A percentile compares a stretch with the other conserved stretches of the same genome.
Evolutionary conservation across 2,888 invertebrate species (phyloP).

Genomic region (Cotesia congregata): DNA sequence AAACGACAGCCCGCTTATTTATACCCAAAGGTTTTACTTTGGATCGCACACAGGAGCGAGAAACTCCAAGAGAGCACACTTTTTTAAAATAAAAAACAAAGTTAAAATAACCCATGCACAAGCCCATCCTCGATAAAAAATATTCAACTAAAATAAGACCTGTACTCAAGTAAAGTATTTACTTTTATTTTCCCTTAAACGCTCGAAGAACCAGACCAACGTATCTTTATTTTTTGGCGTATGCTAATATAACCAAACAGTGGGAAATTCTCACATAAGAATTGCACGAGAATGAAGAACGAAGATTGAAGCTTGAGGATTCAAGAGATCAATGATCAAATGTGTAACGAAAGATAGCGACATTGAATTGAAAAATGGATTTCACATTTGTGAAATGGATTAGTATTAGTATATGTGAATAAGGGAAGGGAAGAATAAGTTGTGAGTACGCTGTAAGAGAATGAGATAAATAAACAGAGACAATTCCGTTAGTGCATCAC

Average conservation of each 20-base stretch:
- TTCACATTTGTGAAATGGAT: slow-evolving; percentile 31
- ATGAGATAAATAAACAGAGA: slow-evolving; percentile 34
- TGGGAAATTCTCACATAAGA: neutral
- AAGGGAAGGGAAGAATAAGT: slow-evolving; percentile 18
- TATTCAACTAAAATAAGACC: no score
- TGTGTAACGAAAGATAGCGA: slow-evolving; percentile 43
- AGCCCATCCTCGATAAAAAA: no score
- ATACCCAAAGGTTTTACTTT: slow-evolving; percentile 65
- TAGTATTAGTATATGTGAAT: slow-evolving; percentile 42
- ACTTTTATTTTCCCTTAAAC: neutral
- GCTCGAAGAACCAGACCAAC: neutral
- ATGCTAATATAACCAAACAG: slow-evolving; percentile 7
- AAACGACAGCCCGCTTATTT: slow-evolving; percentile 71
- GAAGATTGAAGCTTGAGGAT: neutral
- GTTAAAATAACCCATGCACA: neutral
- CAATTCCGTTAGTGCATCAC: slow-evolving; percentile 63
- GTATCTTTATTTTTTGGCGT: slow-evolving; percentile 20
- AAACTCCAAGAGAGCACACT: slow-evolving; percentile 38
- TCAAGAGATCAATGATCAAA: neutral
- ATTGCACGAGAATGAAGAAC: neutral
- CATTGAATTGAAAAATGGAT: slow-evolving; percentile 44
- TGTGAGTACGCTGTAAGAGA: neutral
- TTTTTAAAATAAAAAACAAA: neutral
- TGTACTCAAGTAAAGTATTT: neutral
- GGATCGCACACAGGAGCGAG: slow-evolving; percentile 65